phyloP scores from a whole-genome alignment of 2,888 invertebrate species.

The Caenorhabditis sp. region DNA sequence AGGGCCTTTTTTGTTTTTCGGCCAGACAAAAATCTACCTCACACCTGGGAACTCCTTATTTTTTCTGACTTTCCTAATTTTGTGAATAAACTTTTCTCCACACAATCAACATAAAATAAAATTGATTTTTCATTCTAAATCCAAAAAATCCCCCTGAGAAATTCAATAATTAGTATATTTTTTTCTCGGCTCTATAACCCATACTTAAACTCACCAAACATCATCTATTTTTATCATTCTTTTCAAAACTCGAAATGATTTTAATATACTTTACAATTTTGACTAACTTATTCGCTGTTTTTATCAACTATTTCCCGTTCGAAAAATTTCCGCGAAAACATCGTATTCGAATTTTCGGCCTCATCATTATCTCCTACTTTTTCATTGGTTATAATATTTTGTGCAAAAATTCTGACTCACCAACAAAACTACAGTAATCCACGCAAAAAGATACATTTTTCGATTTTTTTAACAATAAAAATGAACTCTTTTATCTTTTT shows the following conservation, averaged over 20 bases:
- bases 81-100: no score
- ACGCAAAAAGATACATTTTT: conserved; percentile 4
- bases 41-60: no score
- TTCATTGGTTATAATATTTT: not conserved
- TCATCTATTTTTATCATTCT: no score
- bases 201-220: no score
- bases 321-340: not conserved
- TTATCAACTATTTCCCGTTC: not conserved
- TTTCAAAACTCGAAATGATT: not conserved
- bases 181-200: no score
- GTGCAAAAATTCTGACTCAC: conserved; percentile 4
- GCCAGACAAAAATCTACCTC: no score
- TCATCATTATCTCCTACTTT: not conserved
- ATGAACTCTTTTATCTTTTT: not conserved
- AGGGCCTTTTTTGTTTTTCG: no score
- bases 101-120: no score
- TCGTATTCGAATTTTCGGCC: not conserved
- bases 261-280: not conserved
- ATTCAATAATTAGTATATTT: not conserved
- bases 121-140: no score
- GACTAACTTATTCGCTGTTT: not conserved
- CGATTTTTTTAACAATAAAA: not conserved
- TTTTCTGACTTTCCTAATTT: no score
- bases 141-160: not conserved
- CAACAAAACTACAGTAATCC: conserved; percentile 10